Percentiles rank a stretch among this genome's conserved stretches.
Conservation (phyloP, 2,113 vertebrate genomes). For the Syngnathus floridae region DNA sequence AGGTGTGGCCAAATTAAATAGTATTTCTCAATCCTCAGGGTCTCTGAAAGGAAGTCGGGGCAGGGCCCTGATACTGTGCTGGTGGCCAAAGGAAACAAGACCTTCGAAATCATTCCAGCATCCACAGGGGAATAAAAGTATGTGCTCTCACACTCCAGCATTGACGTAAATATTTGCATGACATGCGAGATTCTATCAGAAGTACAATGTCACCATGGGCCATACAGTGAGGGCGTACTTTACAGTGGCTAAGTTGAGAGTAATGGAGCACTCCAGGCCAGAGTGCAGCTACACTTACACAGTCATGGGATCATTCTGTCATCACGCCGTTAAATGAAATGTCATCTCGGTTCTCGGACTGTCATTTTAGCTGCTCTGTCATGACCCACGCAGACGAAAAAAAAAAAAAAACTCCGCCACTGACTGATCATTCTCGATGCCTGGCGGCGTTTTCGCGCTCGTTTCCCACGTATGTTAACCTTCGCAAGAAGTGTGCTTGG, state of each 20-base stretch:
- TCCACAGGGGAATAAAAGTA: slow-evolving; percentile 49
- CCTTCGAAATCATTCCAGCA: slow-evolving; percentile 43
- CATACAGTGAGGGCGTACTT: slow-evolving; percentile 53
- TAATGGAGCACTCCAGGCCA: slow-evolving; percentile 59
- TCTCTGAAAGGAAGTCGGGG: slow-evolving; percentile 66
- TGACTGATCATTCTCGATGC: slow-evolving; percentile 59
- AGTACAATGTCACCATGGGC: slow-evolving; percentile 57
- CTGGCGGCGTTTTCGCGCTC: slow-evolving; percentile 42
- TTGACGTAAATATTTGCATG: slow-evolving; percentile 69
- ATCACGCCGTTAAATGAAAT: slow-evolving; percentile 69
- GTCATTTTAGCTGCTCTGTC: slow-evolving; percentile 65
- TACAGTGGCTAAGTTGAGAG: slow-evolving; percentile 59
- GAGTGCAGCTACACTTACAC: slow-evolving; percentile 59
- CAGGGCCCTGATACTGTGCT: slow-evolving; percentile 52
- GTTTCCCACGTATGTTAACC: slow-evolving; percentile 64
- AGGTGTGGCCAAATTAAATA: slow-evolving; percentile 62
- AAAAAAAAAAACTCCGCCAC: slow-evolving; percentile 23
- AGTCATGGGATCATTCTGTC: slow-evolving; percentile 68
- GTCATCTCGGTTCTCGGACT: slow-evolving; percentile 67
- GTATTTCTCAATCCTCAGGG: slow-evolving; percentile 62
- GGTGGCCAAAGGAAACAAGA: slow-evolving; percentile 56
- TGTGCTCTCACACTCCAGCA: slow-evolving; percentile 38
- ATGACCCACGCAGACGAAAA: slow-evolving; percentile 34
- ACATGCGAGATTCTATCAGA: slow-evolving; percentile 64
- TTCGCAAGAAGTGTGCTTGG: slow-evolving; percentile 62